Base-by-base conservation (phyloP, 2,888 invertebrate genomes). In the Ectobius pallidus region DNA sequence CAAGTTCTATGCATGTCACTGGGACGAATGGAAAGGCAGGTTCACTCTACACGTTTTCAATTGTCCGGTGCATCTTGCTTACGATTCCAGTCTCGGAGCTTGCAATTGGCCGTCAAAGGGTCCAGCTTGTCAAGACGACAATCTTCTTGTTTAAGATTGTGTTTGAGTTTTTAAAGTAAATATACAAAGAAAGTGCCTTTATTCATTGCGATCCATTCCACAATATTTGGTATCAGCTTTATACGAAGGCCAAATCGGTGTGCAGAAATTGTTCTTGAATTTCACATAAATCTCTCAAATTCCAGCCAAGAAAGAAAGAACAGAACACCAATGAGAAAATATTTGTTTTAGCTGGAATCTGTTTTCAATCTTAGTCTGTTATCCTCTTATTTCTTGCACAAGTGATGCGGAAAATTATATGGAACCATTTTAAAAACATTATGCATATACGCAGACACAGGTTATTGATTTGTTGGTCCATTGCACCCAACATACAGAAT, bases 21-120 rank as follows among this genome's bases (percentile, higher is more conserved):
- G 92, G 92, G 93, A 93, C 81, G 88, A 90, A 76, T 90, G 89
- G 80, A 91, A 92, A 79, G 89, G 92, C 77, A 87, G 88, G 77
- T 93, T 89, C 81, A 92, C 92, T 1, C 85, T 93, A 7, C 91
- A 92, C 79, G 87, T 91, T 1, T 92, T 93, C 82, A 91, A 92
- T 79, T 93, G 93, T 79, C 93, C 93, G 0, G 87, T 93, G 16
- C 92, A 92, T 80, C 84, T 93, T 67, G 92, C 92, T 63, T 93
- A 92, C 79, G 93, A 93, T 81, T 87, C 88, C 22, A 88, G 84
- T 71, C 85, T 92, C 78, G 89, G 91, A n/a, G 93, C 92, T 63
- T 93, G 93, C 79, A 93, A 92, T 81, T 92, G 92, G 91, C 93
- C 93, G 1, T 92, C 91, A 79, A 90, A 91, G 80, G 92, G 92